Conservation (phyloP, 2,888 invertebrate genomes). For the Lordiphosa fenestrarum region DNA sequence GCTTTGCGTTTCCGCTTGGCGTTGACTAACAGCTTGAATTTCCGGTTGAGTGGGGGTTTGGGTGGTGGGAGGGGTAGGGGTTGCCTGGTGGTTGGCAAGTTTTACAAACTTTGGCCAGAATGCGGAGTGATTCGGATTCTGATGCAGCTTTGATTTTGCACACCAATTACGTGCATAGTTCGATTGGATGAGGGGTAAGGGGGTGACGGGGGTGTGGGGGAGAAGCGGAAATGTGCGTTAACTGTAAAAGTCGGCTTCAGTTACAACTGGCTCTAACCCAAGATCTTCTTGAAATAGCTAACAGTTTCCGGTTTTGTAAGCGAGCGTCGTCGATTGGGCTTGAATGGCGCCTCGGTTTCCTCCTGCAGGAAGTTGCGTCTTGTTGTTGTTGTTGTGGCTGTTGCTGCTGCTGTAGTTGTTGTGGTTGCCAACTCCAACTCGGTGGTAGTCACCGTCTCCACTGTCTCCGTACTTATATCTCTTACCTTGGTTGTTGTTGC, state of each 20-base stretch:
- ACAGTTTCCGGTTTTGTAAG: conserved; percentile 79
- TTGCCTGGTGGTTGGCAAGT: conserved; percentile 18
- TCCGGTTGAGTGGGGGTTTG: conserved; percentile 34
- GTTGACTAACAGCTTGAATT: conserved; percentile 66
- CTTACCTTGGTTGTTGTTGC: conserved; percentile 28
- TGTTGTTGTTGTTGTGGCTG: conserved; percentile 58
- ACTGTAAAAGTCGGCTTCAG: conserved; percentile 30
- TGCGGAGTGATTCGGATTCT: conserved; percentile 5
- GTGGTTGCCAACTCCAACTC: conserved; percentile 30
- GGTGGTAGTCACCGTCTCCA: conserved; percentile 19
- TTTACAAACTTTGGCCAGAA: conserved; percentile 50
- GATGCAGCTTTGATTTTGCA: conserved; percentile 50
- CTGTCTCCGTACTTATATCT: neutral
- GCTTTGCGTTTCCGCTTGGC: conserved; percentile 67
- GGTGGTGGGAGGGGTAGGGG: neutral
- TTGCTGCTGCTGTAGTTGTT: conserved; percentile 45
- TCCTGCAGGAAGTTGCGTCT: conserved; percentile 79
- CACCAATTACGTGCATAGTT: conserved; percentile 45
- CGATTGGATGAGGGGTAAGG: neutral
- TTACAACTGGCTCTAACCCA: conserved; percentile 71
- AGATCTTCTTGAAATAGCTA: conserved; percentile 80
- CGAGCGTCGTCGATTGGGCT: conserved; percentile 79
- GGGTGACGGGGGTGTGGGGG: neutral
- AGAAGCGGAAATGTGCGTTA: conserved; percentile 17
- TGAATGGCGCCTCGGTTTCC: conserved; percentile 79